phyloP scores from a whole-genome alignment of 2,797 vertebrate species.

The Antrozous pallidus region DNA sequence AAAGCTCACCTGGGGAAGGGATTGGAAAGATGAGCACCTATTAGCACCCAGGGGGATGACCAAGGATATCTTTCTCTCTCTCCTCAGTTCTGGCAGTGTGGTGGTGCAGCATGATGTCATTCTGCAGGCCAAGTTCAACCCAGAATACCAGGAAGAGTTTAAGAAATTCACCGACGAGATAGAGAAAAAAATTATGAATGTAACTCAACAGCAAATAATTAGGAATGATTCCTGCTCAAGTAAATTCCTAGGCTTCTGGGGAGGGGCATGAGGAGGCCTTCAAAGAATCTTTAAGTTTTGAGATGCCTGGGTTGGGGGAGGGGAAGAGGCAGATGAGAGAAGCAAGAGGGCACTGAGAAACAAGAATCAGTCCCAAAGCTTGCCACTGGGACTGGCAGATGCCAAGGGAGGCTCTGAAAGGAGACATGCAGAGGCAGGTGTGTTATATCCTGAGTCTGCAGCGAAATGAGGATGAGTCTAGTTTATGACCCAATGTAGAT shows the following conservation, averaged over 20 bases:
- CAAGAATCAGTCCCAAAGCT: neutral
- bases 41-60: neutral
- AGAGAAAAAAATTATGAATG: neutral
- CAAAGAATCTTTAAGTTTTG: neutral
- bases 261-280: too few relatives aligned
- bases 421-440: neutral
- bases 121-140: neutral
- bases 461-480: neutral
- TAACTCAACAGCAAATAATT: neutral
- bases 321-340: neutral
- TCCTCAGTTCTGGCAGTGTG: constrained; percentile 54
- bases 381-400: neutral
- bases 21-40: neutral
- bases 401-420: neutral
- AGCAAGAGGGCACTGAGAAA: neutral
- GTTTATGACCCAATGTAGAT: neutral
- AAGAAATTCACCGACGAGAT: rapidly evolving
- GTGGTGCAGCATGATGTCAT: constrained; percentile 51
- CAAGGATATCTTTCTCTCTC: too few relatives aligned
- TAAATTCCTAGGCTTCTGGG: neutral
- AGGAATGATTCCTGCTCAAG: rapidly evolving
- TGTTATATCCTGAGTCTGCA: neutral
- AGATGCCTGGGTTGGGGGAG: neutral
- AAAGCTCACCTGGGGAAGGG: neutral
- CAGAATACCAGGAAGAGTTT: neutral